A percentile compares a stretch with the other conserved stretches of the same genome.
phyloP scores from a whole-genome alignment of 1,140 invertebrate species.

The Anoplolepis gracilipes region DNA sequence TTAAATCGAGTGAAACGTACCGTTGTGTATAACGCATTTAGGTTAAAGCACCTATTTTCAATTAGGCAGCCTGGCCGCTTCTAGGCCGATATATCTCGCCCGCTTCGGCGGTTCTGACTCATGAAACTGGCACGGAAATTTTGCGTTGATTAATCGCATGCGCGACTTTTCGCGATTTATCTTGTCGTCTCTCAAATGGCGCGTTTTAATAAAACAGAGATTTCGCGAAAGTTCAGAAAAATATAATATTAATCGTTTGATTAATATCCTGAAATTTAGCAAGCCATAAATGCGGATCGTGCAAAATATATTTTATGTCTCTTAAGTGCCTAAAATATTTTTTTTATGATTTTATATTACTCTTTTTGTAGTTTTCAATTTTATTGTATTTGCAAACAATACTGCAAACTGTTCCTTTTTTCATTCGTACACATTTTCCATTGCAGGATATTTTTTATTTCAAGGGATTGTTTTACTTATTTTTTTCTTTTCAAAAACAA shows the following conservation, averaged over 20 bases:
- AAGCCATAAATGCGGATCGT: background rate
- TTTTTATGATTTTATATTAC: background rate
- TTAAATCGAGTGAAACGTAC: constrained; percentile 70
- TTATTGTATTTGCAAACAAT: constrained; percentile 33
- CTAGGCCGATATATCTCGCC: constrained; percentile 55
- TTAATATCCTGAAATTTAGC: constrained; percentile 21
- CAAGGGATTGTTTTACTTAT: constrained; percentile 14
- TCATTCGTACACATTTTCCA: constrained; percentile 13
- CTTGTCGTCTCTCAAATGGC: constrained; percentile 48
- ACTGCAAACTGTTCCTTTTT: constrained; percentile 16
- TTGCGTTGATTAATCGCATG: constrained; percentile 39
- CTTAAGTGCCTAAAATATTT: constrained; percentile 10
- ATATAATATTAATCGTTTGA: constrained; percentile 41
- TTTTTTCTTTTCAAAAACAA: constrained; percentile 16
- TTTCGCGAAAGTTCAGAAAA: background rate
- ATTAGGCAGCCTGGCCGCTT: constrained; percentile 44
- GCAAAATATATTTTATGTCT: background rate
- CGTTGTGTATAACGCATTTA: constrained; percentile 59
- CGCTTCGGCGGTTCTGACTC: constrained; percentile 48
- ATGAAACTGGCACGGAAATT: constrained; percentile 60
- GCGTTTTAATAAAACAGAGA: constrained; percentile 47
- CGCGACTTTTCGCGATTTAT: constrained; percentile 50
- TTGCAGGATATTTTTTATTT: constrained; percentile 25
- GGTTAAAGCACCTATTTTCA: constrained; percentile 62
- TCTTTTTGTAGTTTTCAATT: constrained; percentile 4